Base-by-base conservation (phyloP, 2,113 vertebrate species). In the Lagopus muta region DNA sequence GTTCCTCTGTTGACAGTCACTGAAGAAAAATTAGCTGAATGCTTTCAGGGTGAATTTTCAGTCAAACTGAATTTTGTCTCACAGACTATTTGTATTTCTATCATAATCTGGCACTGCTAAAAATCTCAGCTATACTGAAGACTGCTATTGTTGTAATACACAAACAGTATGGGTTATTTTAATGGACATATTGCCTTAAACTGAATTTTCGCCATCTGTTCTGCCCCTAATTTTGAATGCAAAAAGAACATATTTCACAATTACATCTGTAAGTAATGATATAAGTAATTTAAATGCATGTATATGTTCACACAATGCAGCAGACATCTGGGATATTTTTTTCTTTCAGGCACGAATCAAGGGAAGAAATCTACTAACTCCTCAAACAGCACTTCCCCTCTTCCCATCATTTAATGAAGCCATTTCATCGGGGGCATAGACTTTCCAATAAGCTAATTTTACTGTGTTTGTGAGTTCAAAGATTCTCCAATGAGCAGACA, bases 211-310 rank as follows among this genome's bases (percentile, higher is more conserved):
- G 54, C 98, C 97, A 98, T 98, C 98, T 98, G 98, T 97, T 98
- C 97, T 92, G 89, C 83, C 94, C 96, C 97, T 97, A 90, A 97
- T 98, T 98, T 90, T 95, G 96, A 97, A 98, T 97, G 97, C 97
- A 97, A 95, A 96, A 98, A 96, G 97, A 97, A 96, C 97, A 97
- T 98, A 98, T 98, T 98, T 98, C 97, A 98, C 97, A 98, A 98
- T 98, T 98, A 98, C 97, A 98, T 98, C 97, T 98, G 98, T 98
- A 98, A 98, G 97, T 98, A 98, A 98, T 98, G 97, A 97, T 98
- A 96, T 95, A 98, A 98, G 97, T 97, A 97, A 98, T 98, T 98
- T 97, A 98, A 98, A 98, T 98, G 97, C 97, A 97, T 98, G 97
- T 98, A 97, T 98, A 98, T 97, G 94, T 98, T 97, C 97, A 86